Evolutionary conservation across 1,140 invertebrate genomes (phyloP), one percentile per base, ranked within the genome.

Genomic region (Pseudoatta argentina): DNA sequence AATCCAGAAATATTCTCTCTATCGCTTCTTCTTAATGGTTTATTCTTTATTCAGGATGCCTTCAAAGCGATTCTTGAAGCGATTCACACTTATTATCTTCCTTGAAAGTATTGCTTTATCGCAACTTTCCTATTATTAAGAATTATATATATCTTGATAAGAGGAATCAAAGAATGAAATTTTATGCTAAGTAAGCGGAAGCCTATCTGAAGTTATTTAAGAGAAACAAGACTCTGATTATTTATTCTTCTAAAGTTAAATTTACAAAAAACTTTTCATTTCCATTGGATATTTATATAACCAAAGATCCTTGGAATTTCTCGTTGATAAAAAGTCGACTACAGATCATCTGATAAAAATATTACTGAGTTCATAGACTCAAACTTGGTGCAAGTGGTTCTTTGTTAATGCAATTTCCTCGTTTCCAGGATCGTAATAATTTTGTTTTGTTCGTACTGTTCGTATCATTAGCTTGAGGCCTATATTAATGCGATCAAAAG

Each of bases 401-500:
- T 61, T 53, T 21, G 48, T 69, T 51, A 30, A 75, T 24, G 69
- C 39, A 72, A 75, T 75, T 75, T 73, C 44, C 55, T 48, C 57
- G 24, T 57, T 72, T 79, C 30, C 27, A 27, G 51, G 1, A 48
- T 4, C n/a, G 39, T 10, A 34, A 24, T 39, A 30, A 69, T 18
- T 61, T 39, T 53, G 69, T 61, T 75, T 83, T 78, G 82, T 61
- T 64, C 48, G 72, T 44, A 24, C 4, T 27, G n/a, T 51, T 53
- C 48, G 73, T 39, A 64, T 78, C 75, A 85, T 78, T 78, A 24
- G 71, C 44, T 59, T 27, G 18, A 18, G 59, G n/a, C 63, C 21
- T 61, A 66, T 83, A 83, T 75, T 83, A 83, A 83, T 83, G 55
- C 79, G 79, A 83, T 83, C 79, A 75, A 75, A 75, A 83, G 67